Conservation (phyloP, 2,113 vertebrate genomes). For the Centropus unirufus region DNA sequence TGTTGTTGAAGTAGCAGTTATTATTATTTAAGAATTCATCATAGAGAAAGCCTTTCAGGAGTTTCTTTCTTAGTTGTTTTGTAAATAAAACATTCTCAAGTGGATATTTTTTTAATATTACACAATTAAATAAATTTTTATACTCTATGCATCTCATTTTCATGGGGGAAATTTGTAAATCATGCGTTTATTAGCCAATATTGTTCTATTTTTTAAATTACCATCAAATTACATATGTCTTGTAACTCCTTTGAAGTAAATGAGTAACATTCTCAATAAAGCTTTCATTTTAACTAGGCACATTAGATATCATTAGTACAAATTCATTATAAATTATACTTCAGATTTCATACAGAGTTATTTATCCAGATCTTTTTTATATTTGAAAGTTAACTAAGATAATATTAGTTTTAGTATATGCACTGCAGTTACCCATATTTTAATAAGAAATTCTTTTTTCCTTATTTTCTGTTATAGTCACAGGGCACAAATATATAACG, state of each 20-base stretch:
- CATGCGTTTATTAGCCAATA: slow-evolving; percentile 54
- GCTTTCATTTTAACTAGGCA: slow-evolving; percentile 72
- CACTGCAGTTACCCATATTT: slow-evolving; percentile 62
- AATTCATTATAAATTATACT: slow-evolving; percentile 80
- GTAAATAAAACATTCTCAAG: not conserved
- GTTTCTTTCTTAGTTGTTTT: not conserved
- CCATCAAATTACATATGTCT: slow-evolving; percentile 67
- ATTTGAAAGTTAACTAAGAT: slow-evolving; percentile 77
- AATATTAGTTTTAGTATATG: slow-evolving; percentile 77
- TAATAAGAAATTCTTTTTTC: slow-evolving; percentile 58
- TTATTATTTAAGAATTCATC: not conserved
- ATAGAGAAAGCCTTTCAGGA: not conserved
- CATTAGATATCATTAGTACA: slow-evolving; percentile 79
- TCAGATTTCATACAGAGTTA: slow-evolving; percentile 74
- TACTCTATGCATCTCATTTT: slow-evolving; percentile 18
- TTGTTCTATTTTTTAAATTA: slow-evolving; percentile 75
- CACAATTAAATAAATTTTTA: slow-evolving; percentile 17
- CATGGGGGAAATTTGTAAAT: slow-evolving; percentile 59
- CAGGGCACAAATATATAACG: slow-evolving; percentile 57
- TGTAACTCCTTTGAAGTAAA: slow-evolving; percentile 76
- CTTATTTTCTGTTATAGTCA: slow-evolving; percentile 62
- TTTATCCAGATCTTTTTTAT: slow-evolving; percentile 71
- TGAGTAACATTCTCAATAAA: slow-evolving; percentile 78
- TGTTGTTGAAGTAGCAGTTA: not conserved
- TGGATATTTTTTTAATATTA: not conserved